Evolutionary conservation across 2,888 invertebrate species (phyloP).

Genomic region (Phlogophora meticulosa): DNA sequence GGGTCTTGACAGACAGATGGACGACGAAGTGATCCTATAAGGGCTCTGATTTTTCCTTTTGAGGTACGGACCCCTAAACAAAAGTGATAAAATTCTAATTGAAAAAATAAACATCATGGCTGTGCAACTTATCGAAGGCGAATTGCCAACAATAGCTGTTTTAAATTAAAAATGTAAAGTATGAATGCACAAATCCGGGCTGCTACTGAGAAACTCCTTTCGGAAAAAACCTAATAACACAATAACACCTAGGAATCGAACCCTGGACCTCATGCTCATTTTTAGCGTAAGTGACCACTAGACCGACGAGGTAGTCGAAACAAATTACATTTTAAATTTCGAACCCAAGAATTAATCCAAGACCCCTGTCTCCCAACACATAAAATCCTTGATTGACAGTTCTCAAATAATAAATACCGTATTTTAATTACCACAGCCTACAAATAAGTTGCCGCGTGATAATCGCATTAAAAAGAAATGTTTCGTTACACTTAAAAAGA

Average conservation of each 20-base stretch:
- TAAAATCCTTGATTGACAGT: conserved; percentile 49
- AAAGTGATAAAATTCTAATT: conserved; percentile 17
- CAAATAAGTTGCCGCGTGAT: conserved; percentile 46
- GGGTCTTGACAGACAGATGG: no score
- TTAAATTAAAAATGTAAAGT: background rate
- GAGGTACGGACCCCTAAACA: no score
- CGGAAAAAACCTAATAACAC: no score
- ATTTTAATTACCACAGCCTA: conserved; percentile 61
- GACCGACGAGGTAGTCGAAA: background rate
- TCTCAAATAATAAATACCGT: conserved; percentile 45
- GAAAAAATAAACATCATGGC: background rate
- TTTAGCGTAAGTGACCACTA: no score
- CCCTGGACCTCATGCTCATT: background rate
- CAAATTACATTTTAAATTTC: background rate
- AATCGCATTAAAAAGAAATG: conserved; percentile 71
- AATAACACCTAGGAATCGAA: background rate
- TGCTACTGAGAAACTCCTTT: no score
- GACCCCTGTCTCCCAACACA: background rate
- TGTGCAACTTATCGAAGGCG: conserved; percentile 1
- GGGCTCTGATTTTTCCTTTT: no score
- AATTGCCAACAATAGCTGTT: conserved; percentile 8
- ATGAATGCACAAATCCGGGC: no score
- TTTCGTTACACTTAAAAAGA: conserved; percentile 48
- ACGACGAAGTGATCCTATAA: no score
- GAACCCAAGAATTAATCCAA: conserved; percentile 8